Conservation (phyloP, 2,113 vertebrate genomes). For the Anser brachyrhynchus region DNA sequence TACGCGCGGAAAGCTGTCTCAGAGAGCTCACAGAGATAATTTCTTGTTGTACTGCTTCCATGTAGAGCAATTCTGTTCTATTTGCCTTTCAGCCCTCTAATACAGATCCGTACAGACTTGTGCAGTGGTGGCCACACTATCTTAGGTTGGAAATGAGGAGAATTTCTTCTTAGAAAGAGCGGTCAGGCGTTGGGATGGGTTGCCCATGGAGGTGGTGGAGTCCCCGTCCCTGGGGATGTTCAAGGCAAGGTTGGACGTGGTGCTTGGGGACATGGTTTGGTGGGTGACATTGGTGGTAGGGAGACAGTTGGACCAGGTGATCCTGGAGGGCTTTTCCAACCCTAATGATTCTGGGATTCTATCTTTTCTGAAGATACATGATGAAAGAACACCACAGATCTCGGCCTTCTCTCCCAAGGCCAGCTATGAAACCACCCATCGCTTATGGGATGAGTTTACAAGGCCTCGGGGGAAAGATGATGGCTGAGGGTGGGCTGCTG, state of each 20-base stretch:
- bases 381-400: background rate
- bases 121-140: background rate
- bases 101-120: accelerated
- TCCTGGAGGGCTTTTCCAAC: no score
- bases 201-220: no score
- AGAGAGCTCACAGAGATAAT: background rate
- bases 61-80: background rate
- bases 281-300: no score
- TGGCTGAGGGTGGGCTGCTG: background rate
- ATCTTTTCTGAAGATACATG: background rate
- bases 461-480: background rate
- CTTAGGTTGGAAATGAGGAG: no score
- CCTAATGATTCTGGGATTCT: no score
- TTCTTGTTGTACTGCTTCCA: background rate
- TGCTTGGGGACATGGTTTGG: no score
- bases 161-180: no score
- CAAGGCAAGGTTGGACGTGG: no score
- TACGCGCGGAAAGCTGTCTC: background rate
- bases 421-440: background rate
- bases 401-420: background rate
- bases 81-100: background rate
- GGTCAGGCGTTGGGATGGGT: no score
- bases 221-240: no score
- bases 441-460: background rate
- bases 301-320: no score